Evolutionary conservation across 2,797 vertebrate genomes (phyloP).

Genomic region (Iguana delicatissima): DNA sequence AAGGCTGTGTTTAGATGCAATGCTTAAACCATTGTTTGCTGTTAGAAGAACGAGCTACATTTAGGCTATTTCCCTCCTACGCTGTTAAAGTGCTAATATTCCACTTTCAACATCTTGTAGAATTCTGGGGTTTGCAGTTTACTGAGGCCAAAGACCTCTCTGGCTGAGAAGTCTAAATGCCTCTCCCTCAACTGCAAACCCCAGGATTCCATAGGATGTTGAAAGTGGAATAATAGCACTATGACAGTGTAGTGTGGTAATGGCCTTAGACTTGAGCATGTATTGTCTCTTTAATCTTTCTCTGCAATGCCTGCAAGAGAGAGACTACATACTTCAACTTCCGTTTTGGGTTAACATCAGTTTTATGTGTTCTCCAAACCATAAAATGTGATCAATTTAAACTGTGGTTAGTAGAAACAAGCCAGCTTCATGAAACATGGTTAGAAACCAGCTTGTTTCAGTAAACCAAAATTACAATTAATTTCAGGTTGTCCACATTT

Average conservation of each 20-base stretch:
- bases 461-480: neutral
- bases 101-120: too few relatives aligned
- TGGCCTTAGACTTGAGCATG: neutral
- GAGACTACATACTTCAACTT: neutral
- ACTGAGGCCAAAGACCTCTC: too few relatives aligned
- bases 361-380: neutral
- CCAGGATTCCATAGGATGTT: too few relatives aligned
- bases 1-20: neutral
- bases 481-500: neutral
- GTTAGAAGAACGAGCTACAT: neutral
- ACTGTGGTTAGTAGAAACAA: neutral
- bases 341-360: neutral
- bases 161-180: too few relatives aligned
- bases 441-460: neutral
- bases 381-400: neutral
- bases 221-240: too few relatives aligned
- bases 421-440: neutral
- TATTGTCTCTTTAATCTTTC: neutral
- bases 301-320: neutral
- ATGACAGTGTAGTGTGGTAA: too few relatives aligned
- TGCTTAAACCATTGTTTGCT: neutral
- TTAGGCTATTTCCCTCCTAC: too few relatives aligned
- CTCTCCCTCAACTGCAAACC: too few relatives aligned
- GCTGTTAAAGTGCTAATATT: too few relatives aligned
- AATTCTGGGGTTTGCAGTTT: too few relatives aligned